Percentiles rank a stretch among this genome's conserved stretches.
phyloP scores from a whole-genome alignment of 2,797 vertebrate genomes.

The Sternotherus odoratus region DNA sequence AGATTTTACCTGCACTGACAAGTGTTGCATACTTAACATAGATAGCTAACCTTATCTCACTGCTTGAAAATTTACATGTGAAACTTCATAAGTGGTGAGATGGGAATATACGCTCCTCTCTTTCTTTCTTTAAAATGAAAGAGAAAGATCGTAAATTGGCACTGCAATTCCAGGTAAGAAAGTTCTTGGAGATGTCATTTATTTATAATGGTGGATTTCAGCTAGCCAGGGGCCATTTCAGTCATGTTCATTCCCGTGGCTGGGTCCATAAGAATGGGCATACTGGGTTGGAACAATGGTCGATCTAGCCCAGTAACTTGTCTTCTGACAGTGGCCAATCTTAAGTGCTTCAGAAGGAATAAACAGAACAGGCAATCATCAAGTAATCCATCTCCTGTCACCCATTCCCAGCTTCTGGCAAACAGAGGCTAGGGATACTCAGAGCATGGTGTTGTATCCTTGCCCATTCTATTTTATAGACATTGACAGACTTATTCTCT shows the following conservation, averaged over 20 bases:
- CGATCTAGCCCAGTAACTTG: too few relatives aligned
- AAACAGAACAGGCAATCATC: background rate
- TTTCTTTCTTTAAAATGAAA: accelerated
- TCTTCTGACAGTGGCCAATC: background rate
- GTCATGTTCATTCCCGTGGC: background rate
- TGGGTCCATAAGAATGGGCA: background rate
- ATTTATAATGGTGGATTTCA: slow-evolving; percentile 45
- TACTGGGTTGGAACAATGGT: too few relatives aligned
- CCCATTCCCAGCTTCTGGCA: background rate
- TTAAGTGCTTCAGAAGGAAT: background rate
- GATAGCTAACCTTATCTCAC: background rate
- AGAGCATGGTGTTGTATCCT: background rate
- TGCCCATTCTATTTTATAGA: background rate
- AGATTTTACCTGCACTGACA: background rate
- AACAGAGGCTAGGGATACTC: background rate
- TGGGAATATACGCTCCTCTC: background rate
- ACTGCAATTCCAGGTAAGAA: slow-evolving; percentile 16
- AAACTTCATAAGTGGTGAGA: background rate
- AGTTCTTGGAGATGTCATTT: slow-evolving; percentile 13
- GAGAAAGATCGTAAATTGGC: slow-evolving; percentile 14
- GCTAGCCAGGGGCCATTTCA: slow-evolving; percentile 17
- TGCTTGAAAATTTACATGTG: background rate
- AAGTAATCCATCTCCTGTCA: background rate
- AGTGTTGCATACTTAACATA: background rate
- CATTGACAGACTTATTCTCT: background rate